These are phyloP conservation scores for Halichondria panicea DNA, from an alignment of 37 sponge, comb jelly and placozoan genomes.

Conservation along the genomic window DNA sequence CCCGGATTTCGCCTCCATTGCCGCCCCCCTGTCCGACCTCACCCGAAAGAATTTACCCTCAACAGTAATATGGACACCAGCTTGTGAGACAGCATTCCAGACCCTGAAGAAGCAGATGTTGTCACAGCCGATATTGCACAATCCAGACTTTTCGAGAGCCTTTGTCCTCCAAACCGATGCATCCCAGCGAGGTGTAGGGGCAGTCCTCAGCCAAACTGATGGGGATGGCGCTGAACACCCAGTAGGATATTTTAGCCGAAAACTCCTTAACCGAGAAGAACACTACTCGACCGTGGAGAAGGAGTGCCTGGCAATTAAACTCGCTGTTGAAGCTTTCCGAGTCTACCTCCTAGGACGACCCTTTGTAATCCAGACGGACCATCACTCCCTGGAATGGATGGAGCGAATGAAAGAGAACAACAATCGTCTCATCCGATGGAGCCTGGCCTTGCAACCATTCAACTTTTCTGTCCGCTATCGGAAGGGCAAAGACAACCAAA, in stretches of 20 bases:
- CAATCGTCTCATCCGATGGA: constrained; percentile 31
- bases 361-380: constrained; percentile 43
- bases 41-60: constrained; percentile 16
- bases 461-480: constrained; percentile 8
- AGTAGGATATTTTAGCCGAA: constrained; percentile 41
- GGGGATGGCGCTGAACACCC: constrained; percentile 45
- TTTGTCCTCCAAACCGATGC: constrained; percentile 50
- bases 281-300: constrained; percentile 47
- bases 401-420: constrained; percentile 46
- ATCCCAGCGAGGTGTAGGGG: constrained; percentile 35
- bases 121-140: constrained; percentile 13
- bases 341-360: constrained; percentile 38
- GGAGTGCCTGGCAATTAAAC: constrained; percentile 59
- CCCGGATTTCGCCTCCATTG: background rate
- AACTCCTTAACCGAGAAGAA: constrained; percentile 42
- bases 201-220: constrained; percentile 38
- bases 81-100: constrained; percentile 31
- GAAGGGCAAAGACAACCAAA: constrained; percentile 5
- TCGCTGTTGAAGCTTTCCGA: constrained; percentile 25
- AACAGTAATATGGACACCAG: constrained; percentile 21
- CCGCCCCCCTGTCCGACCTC: constrained; percentile 20
- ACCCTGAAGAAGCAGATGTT: constrained; percentile 12
- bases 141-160: constrained; percentile 15
- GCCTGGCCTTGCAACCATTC: constrained; percentile 28
- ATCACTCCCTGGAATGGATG: constrained; percentile 49